Evolutionary conservation across 2,888 invertebrate genomes (phyloP), one percentile per base, ranked within the genome.

Genomic region (Cheilosia impressa): DNA sequence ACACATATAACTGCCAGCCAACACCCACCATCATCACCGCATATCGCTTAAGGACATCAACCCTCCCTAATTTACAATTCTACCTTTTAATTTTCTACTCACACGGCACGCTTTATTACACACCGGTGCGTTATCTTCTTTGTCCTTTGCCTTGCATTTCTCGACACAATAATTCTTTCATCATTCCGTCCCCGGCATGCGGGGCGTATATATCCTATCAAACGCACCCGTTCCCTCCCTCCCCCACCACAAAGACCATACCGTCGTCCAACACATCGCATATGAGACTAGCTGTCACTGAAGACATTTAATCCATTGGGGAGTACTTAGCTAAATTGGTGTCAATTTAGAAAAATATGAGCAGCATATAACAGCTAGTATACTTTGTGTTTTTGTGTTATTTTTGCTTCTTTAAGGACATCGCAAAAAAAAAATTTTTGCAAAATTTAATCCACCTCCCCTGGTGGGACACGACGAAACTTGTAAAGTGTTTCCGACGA

Each of bases 321-420:
- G 85, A 72, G 76, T 85, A 76, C 85, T 85, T 77, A 85, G 34
- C 80, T 85, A 85, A 85, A 85, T 85, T 85, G 85, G 72, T 81
- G 72, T 81, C 85, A 85, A 85, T 81, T 85, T 85, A 81, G 76
- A 85, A 85, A 81, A 80, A 81, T 81, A 72, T 81, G 71, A 79
- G 52, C 52, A 24, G 6, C 38, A 27, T 38, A 60, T 77, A 69
- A 55, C 69, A 63, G 47, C 19, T 68, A 55, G 24, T 34, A 50
- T 31, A 57, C 38, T 55, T 57, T 52, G 53, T 55, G 3, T 58
- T 24, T 13, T 6, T 50, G 34, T 53, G n/a, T 62, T 38, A 15
- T 53, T 9, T 47, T 27, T 22, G 3, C 27, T 38, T 38, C 62
- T 62, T 55, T 43, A 57, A 65, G 78, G 63, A 57, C 15, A 52